Percentiles rank a stretch among this genome's conserved stretches.
Conservation (phyloP, 2,113 vertebrate genomes). For the Edolisoma coerulescens region DNA sequence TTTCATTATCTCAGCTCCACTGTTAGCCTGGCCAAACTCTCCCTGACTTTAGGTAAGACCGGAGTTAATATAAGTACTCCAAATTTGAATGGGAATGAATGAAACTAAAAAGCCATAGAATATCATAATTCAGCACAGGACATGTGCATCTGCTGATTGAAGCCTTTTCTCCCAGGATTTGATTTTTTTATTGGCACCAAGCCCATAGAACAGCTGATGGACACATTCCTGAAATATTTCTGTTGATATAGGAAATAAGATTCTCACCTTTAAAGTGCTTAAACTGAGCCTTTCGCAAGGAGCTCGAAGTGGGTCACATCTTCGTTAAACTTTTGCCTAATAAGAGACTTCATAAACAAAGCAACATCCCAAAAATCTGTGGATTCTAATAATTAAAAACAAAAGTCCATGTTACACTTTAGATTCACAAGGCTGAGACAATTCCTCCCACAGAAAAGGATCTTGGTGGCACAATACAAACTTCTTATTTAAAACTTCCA, state of each 20-base stretch:
- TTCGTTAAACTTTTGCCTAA: not conserved
- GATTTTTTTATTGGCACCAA: not conserved
- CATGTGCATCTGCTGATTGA: not conserved
- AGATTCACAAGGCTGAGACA: not conserved
- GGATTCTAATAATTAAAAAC: not conserved
- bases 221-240: not conserved
- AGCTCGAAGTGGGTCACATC: not conserved
- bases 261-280: not conserved
- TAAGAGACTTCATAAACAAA: not conserved
- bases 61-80: not conserved
- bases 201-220: not conserved
- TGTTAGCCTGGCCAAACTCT: not conserved
- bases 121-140: not conserved
- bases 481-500: not conserved
- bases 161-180: not conserved
- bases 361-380: not conserved
- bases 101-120: not conserved
- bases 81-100: not conserved
- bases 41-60: not conserved
- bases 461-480: not conserved
- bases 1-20: not conserved
- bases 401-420: not conserved
- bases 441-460: not conserved
- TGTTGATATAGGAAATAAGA: not conserved
- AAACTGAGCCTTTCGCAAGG: not conserved